Evolutionary conservation across 2,888 invertebrate species (phyloP).

Genomic region (Dione vanillae): DNA sequence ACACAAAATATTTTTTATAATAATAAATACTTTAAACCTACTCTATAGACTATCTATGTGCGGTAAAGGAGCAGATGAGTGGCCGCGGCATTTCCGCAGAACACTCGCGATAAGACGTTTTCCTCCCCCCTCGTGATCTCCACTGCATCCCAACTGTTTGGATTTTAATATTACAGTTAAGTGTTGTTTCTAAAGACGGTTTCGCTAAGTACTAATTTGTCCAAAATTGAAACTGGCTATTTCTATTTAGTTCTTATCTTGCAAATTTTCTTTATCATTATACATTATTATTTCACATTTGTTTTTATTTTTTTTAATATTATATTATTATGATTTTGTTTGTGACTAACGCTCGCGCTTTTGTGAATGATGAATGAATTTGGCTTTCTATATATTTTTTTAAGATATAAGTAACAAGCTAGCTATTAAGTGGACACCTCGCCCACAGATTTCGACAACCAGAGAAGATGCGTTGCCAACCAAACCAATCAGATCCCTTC

Average conservation of each 20-base stretch:
- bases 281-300: not conserved
- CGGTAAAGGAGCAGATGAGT: slow-evolving; percentile 60
- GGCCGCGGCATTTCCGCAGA: slow-evolving; percentile 76
- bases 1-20: not conserved
- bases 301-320: not conserved
- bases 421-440: no score
- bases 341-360: no score
- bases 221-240: slow-evolving; percentile 68
- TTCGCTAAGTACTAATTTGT: slow-evolving; percentile 78
- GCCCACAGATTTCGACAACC: no score
- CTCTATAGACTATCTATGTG: slow-evolving; percentile 52
- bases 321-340: no score
- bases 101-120: slow-evolving; percentile 72
- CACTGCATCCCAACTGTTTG: slow-evolving; percentile 68
- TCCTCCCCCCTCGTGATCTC: slow-evolving; percentile 52
- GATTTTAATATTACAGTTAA: slow-evolving; percentile 82
- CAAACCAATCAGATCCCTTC: no score
- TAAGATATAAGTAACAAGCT: no score
- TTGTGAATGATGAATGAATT: no score
- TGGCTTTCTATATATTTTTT: no score
- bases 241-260: slow-evolving; percentile 46
- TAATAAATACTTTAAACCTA: slow-evolving; percentile 17
- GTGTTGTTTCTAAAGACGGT: slow-evolving; percentile 79
- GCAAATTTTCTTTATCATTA: not conserved
- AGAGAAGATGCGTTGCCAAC: no score